These are phyloP conservation scores for Mustela lutreola DNA, from an alignment of 2,113 vertebrate species.

Conservation along the genomic window DNA sequence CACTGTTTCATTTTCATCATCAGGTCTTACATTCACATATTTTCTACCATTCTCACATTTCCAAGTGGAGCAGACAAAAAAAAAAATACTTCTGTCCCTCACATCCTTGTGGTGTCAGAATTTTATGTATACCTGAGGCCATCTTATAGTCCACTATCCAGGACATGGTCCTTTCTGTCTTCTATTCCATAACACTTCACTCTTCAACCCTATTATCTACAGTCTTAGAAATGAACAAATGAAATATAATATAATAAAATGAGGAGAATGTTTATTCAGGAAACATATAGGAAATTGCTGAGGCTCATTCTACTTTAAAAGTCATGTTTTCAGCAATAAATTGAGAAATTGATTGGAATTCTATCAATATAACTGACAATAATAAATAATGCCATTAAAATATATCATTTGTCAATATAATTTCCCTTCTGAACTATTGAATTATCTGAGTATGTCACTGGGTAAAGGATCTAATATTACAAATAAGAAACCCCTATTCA, in stretches of 20 bases:
- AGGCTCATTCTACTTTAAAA: neutral
- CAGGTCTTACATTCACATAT: neutral
- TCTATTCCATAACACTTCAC: constrained; percentile 43
- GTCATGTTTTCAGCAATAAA: no score
- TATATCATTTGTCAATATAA: neutral
- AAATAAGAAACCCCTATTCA: neutral
- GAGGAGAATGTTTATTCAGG: neutral
- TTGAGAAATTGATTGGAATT: neutral
- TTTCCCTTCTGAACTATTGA: neutral
- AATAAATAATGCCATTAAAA: neutral
- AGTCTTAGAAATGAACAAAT: constrained; percentile 68
- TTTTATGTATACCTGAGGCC: constrained; percentile 54
- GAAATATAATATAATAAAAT: constrained; percentile 33
- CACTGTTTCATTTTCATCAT: no score
- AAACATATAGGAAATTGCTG: neutral
- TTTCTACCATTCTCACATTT: constrained; percentile 46
- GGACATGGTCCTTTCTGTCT: constrained; percentile 44
- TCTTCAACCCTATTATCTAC: constrained; percentile 49
- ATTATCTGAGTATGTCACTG: neutral
- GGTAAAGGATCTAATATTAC: neutral
- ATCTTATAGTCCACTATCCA: neutral
- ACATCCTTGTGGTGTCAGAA: neutral
- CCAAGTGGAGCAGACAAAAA: neutral
- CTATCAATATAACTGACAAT: neutral
- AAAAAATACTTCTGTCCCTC: constrained; percentile 38